Evolutionary conservation across 2,113 vertebrate genomes (phyloP), one percentile per base, ranked within the genome.

Genomic region (Hippocampus guttulatus): DNA sequence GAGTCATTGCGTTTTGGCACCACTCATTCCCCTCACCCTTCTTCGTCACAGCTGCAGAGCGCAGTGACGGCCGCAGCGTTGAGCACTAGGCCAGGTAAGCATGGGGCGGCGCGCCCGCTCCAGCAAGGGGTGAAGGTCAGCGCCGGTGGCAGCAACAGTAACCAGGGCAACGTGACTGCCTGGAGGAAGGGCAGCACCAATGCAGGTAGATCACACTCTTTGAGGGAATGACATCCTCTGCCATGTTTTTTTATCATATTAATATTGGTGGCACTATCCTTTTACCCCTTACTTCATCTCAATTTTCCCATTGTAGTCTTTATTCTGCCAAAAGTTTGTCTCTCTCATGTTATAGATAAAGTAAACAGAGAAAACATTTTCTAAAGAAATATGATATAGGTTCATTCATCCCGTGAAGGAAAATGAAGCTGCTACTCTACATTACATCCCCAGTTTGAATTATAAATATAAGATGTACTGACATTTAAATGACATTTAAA

Each of bases 181-280:
- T 99, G 97, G 97, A 98, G 95, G 93, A 99, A 98, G 85, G 92
- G 82, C 47, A 12, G 92, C 71, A 90, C 93, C 69, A 92, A 84
- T 49, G 71, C 96, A 95, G 97, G 97, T 98, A 92, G 73, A 87
- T 84, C 68, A 70, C 1, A 15, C 52, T 41, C 41, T 75, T 51
- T 58, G 55, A 58, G 9, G 25, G 55, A 16, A 58, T 14, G 27
- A 25, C n/a, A 3, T 23, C 3, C 10, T 14, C 11, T 25, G 12
- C 0, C 23, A 25, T 58, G 12, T 15, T 58, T 23, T 23, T 58
- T 5, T 27, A 27, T 1, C 7, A 38, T 38, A 38, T 12, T 58
- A 14, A 58, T 12, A 16, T 58, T 58, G 25, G 27, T 58, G 55
- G 2, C 12, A 15, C 5, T 38, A 38, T 38, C 33, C 33, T 38